These are phyloP conservation scores for Typhlomys cinereus DNA, from an alignment of 2,113 vertebrate genomes.

Conservation along the genomic window DNA sequence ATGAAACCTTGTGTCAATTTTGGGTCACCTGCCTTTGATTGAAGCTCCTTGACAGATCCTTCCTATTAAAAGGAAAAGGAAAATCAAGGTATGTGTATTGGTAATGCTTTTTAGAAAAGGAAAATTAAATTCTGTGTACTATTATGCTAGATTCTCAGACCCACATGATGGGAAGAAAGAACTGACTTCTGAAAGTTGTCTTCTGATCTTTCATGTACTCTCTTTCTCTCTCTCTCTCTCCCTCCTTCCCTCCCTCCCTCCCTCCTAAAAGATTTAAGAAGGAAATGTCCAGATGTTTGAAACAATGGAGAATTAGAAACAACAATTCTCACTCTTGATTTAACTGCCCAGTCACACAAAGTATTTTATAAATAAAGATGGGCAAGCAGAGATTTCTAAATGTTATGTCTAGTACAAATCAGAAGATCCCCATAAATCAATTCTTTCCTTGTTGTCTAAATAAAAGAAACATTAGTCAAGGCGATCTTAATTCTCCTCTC, in stretches of 20 bases:
- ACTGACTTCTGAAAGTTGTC: too few species aligned
- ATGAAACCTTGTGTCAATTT: conserved; percentile 35
- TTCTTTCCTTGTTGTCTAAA: conserved; percentile 1
- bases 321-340: conserved; percentile 17
- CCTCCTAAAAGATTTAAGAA: conserved; percentile 23
- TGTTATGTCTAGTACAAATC: neutral
- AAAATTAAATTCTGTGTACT: too few species aligned
- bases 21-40: neutral
- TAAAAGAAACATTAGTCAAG: neutral
- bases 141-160: too few species aligned
- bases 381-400: conserved; percentile 36
- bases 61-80: conserved; percentile 31
- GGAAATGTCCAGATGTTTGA: conserved; percentile 32
- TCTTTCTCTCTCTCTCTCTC: too few species aligned
- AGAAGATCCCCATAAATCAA: neutral
- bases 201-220: too few species aligned
- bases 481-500: neutral
- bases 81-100: neutral
- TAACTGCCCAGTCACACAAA: neutral
- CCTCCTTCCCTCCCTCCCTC: too few species aligned
- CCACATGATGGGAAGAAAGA: too few species aligned
- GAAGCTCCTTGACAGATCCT: neutral
- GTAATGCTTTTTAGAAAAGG: too few species aligned
- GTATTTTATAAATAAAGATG: conserved; percentile 5
- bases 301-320: neutral